Conservation (phyloP, 2,797 vertebrate species). For the Sciurus carolinensis region DNA sequence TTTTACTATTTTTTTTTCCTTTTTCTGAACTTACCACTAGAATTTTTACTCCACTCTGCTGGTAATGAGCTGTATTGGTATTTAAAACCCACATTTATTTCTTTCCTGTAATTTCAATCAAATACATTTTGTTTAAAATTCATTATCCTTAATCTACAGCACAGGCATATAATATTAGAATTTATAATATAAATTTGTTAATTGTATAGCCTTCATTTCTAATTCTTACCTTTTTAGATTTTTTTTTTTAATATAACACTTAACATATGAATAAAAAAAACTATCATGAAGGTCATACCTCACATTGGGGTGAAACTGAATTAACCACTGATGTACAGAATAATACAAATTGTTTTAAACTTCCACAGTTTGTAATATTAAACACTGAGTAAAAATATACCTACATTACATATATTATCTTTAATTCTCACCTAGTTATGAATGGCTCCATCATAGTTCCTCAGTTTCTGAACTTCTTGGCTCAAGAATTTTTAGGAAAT, state of each 20-base stretch:
- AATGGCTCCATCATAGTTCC: not conserved
- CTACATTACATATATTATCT: not conserved
- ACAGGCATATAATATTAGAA: not conserved
- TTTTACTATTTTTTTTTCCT: not conserved
- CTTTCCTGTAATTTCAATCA: not conserved
- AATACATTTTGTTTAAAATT: not conserved
- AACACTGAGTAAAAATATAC: not conserved
- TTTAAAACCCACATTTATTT: not conserved
- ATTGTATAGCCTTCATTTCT: not conserved
- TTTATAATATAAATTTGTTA: not conserved
- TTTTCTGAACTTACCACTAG: not conserved
- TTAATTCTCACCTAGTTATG: not conserved
- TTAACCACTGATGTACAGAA: not conserved
- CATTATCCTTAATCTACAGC: not conserved
- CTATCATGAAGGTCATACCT: not conserved
- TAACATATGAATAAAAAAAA: not conserved
- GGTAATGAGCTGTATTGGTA: not conserved
- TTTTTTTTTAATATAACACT: not conserved
- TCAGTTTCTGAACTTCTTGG: not conserved
- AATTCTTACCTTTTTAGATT: not conserved
- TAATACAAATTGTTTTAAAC: not conserved
- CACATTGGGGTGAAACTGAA: not conserved
- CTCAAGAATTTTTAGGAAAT: not conserved
- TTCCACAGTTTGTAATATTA: not conserved
- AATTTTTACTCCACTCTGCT: not conserved